Conservation (phyloP, 2,797 vertebrate species). For the Artibeus jamaicensis region DNA sequence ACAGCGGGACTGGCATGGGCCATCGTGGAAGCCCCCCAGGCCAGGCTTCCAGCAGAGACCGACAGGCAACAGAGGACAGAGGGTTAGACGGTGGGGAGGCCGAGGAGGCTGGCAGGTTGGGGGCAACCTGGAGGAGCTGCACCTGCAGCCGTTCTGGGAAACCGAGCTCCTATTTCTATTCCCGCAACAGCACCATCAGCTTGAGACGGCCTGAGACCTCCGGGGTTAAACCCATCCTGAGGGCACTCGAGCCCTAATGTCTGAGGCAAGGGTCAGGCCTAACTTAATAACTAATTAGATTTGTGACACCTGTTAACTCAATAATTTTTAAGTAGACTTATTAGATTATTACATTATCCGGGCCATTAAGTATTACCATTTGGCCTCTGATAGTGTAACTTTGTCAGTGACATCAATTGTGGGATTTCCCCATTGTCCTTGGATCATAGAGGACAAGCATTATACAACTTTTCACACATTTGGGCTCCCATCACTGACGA, state of each 20-base stretch:
- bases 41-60: neutral
- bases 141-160: neutral
- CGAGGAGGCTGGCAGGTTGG: too few relatives aligned
- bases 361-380: neutral
- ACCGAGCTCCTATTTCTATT: neutral
- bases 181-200: neutral
- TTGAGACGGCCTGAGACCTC: neutral
- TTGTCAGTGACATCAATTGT: neutral
- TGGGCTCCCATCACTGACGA: too few relatives aligned
- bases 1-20: rapidly evolving
- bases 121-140: neutral
- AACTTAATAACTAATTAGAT: neutral
- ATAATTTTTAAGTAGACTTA: neutral
- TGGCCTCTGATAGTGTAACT: neutral
- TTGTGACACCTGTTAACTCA: neutral
- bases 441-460: too few relatives aligned
- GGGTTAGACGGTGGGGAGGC: rapidly evolving
- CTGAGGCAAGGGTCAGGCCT: neutral
- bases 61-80: too few relatives aligned
- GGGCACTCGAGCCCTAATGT: too few relatives aligned
- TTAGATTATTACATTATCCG: neutral
- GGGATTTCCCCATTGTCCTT: neutral
- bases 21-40: neutral
- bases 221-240: neutral
- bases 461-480: too few relatives aligned